Evolutionary conservation across 2,797 vertebrate species (phyloP), one percentile per base, ranked within the genome.

Genomic region (Chaetophractus vellerosus): DNA sequence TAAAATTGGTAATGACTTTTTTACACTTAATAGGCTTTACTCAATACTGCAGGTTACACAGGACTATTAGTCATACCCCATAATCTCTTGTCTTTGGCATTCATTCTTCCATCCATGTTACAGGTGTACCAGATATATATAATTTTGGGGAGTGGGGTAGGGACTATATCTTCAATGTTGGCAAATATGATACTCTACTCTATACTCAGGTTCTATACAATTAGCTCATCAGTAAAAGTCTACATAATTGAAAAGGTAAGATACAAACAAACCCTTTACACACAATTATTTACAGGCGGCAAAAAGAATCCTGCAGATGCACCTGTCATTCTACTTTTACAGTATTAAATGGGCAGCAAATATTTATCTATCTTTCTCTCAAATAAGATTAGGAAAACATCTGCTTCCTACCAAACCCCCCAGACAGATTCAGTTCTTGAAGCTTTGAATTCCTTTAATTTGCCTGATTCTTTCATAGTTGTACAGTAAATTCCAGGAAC

Each of bases 361-460:
- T 83, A 8, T 88, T 92, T 64, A 83, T 19, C 57, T 86, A 66
- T 38, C 36, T 89, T 82, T 33, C 63, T 74, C 31, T 88, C 57
- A 88, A 83, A 50, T 64, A 94, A 79, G 41, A 85, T 88, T 57
- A 94, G 23, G 24, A 85, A 96, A 96, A 88, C 41, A 74, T 45
- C 55, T 80, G 72, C 68, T 88, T 83, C 90, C 86, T 66, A 84
- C 9, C 66, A 84, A 63, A 86, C 68, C 5, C 33, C 23, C 5
- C 38, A 6, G 38, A 52, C 9, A 52, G 36, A 90, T 50, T 57
- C 89, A 21, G 33, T 55, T 91, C 68, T 80, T 78, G 33, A 95
- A 74, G 50, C 41, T 68, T 38, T 82, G 31, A 91, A 93, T 71
- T 89, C 38, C 48, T 72, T 89, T 72, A 71, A 81, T 86, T 83